phyloP scores from a whole-genome alignment of 2,888 invertebrate species.

The Pseudococcus viburni region DNA sequence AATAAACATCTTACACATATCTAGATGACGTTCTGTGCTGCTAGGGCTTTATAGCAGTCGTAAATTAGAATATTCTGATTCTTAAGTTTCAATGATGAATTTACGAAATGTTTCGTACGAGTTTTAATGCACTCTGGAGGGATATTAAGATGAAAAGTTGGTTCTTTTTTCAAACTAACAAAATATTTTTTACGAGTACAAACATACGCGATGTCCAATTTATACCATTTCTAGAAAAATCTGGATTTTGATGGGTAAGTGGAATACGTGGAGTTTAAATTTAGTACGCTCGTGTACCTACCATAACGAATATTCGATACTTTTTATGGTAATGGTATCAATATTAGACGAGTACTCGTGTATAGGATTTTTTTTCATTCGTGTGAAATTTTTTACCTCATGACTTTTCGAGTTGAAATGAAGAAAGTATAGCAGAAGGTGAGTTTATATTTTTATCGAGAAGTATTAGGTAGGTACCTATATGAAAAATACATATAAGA shows the following conservation, averaged over 20 bases:
- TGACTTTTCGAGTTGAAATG: neutral
- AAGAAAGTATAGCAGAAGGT: neutral
- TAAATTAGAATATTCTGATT: conserved; percentile 57
- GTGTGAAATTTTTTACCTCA: neutral
- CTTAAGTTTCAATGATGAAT: conserved; percentile 54
- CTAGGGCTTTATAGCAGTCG: conserved; percentile 52
- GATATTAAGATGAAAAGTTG: conserved; percentile 54
- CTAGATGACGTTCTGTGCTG: no score
- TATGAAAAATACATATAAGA: neutral
- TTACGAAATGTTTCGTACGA: conserved; percentile 43
- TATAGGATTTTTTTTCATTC: neutral
- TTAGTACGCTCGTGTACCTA: no score
- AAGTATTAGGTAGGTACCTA: neutral
- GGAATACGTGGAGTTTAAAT: no score
- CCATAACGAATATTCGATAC: no score
- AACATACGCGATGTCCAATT: conserved; percentile 10
- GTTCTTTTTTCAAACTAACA: conserved; percentile 45
- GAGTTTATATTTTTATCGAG: neutral
- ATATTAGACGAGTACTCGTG: neutral
- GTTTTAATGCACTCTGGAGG: conserved; percentile 48
- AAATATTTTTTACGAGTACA: conserved; percentile 49
- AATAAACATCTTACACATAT: no score
- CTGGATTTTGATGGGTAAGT: neutral
- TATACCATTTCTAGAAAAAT: conserved; percentile 33
- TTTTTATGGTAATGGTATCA: neutral